Evolutionary conservation across 2,797 vertebrate genomes (phyloP).

Genomic region (Morus bassanus): DNA sequence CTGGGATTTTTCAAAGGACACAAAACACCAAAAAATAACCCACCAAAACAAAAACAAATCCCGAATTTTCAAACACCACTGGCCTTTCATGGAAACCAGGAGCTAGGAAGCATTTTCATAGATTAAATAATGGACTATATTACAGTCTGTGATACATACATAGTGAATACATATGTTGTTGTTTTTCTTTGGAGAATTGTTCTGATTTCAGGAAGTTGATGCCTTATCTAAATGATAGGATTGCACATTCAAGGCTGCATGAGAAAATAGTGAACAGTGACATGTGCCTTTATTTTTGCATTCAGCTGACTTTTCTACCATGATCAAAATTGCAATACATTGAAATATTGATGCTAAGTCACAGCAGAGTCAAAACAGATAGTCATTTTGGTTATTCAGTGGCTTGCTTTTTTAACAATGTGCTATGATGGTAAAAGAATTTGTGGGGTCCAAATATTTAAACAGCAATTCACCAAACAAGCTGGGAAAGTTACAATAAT

Average conservation of each 20-base stretch:
- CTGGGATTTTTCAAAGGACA: not conserved
- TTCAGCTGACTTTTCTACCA: not conserved
- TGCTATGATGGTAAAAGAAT: not conserved
- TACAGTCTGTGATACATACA: not conserved
- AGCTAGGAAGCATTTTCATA: not conserved
- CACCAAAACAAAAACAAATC: not conserved
- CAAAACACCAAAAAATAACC: not conserved
- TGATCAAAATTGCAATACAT: constrained; percentile 19
- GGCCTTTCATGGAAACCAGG: not conserved
- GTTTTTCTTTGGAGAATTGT: not conserved
- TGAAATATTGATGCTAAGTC: not conserved
- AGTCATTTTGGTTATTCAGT: not conserved
- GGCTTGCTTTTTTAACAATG: not conserved
- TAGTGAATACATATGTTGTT: not conserved
- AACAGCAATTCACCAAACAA: constrained; percentile 21
- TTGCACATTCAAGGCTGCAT: not conserved
- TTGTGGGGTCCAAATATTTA: constrained; percentile 27
- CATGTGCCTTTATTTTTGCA: constrained; percentile 3
- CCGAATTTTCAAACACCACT: not conserved
- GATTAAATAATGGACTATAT: not conserved
- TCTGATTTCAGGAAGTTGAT: not conserved
- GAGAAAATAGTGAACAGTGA: not conserved
- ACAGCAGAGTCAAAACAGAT: not conserved
- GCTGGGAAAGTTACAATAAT: not conserved
- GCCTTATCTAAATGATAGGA: not conserved